These are phyloP conservation scores for Pteruthius melanotis DNA, from an alignment of 2,113 vertebrate genomes.

Conservation along the genomic window DNA sequence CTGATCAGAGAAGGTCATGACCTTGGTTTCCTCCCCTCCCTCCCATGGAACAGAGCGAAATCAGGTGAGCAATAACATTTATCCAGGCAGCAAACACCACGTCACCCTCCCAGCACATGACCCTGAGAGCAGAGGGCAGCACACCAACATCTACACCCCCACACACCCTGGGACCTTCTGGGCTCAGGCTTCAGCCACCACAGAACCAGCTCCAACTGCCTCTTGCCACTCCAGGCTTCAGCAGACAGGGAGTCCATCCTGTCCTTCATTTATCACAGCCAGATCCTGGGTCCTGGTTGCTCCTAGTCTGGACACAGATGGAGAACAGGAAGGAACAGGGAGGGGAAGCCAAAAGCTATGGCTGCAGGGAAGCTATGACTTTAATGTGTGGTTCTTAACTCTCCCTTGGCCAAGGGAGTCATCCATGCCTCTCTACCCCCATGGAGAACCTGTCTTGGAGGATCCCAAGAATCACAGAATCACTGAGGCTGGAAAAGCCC, in stretches of 20 bases:
- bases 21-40: neutral
- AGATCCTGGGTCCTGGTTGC: neutral
- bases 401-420: neutral
- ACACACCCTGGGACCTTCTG: neutral
- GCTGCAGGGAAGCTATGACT: neutral
- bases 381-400: neutral
- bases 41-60: neutral
- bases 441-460: neutral
- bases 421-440: neutral
- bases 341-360: neutral
- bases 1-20: neutral
- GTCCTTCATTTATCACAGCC: neutral
- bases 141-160: neutral
- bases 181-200: neutral
- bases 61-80: neutral
- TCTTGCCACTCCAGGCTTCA: neutral
- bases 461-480: neutral
- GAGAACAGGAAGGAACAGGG: neutral
- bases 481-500: neutral
- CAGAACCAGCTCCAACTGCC: neutral
- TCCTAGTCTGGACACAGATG: neutral
- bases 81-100: neutral
- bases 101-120: rapidly evolving
- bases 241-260: neutral
- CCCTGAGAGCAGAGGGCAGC: neutral